phyloP scores from a whole-genome alignment of 2,797 vertebrate species.

The Danionella dracula region DNA sequence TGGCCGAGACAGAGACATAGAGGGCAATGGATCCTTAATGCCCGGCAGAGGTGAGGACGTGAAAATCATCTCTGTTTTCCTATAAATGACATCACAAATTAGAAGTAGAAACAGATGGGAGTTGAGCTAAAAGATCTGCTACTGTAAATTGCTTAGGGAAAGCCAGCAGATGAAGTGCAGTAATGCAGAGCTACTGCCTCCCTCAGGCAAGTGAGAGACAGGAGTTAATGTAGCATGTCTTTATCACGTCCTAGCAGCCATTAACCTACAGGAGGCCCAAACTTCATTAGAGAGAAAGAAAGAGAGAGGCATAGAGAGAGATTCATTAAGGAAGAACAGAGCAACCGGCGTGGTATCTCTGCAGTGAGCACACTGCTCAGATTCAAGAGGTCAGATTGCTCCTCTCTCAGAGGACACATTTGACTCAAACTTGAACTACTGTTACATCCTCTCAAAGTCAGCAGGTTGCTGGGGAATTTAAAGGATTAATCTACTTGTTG shows the following conservation, averaged over 20 bases:
- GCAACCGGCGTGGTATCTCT: background rate
- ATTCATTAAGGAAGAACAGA: constrained; percentile 23
- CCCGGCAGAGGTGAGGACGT: constrained; percentile 19
- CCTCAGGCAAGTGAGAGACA: constrained; percentile 29
- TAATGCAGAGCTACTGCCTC: constrained; percentile 33
- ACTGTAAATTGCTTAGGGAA: background rate
- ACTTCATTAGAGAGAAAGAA: constrained; percentile 34
- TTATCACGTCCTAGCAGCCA: constrained; percentile 34
- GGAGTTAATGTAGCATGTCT: constrained; percentile 37
- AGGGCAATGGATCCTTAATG: constrained; percentile 5
- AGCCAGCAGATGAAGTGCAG: constrained; percentile 3
- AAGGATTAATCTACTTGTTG: background rate
- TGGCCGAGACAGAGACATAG: constrained; percentile 6
- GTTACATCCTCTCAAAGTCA: background rate
- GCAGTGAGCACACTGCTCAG: background rate
- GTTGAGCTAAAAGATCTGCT: constrained; percentile 4
- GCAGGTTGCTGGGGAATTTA: background rate
- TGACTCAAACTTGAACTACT: background rate
- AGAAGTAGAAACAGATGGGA: background rate
- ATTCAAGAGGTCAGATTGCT: constrained; percentile 12
- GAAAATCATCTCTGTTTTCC: background rate
- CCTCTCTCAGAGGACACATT: constrained; percentile 1
- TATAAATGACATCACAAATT: background rate
- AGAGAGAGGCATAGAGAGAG: constrained; percentile 10
- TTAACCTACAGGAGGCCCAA: constrained; percentile 43